These are phyloP conservation scores for Eidolon dupreanum DNA, from an alignment of 2,797 vertebrate genomes.

Conservation along the genomic window DNA sequence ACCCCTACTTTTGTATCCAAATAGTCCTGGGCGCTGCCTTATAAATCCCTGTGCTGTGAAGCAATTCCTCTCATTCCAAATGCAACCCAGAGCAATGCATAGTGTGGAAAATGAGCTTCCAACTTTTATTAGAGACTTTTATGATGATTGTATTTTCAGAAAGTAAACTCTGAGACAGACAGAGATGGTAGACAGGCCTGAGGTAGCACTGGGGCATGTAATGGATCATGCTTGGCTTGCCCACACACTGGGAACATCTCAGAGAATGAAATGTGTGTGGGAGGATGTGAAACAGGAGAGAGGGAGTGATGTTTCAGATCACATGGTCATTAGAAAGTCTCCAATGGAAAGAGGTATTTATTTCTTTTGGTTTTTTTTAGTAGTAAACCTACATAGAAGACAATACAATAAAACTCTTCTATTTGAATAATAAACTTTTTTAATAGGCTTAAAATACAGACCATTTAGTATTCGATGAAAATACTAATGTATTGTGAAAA, in stretches of 20 bases:
- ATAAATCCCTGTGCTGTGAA: conserved; percentile 16
- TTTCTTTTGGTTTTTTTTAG: background rate
- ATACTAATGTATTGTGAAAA: background rate
- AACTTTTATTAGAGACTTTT: conserved; percentile 54
- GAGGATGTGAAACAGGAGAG: background rate
- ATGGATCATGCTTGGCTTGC: background rate
- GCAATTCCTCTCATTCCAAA: background rate
- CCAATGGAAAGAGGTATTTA: background rate
- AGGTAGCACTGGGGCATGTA: background rate
- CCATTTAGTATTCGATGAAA: background rate
- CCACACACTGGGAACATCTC: background rate
- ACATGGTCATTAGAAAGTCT: background rate
- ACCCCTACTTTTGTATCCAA: background rate
- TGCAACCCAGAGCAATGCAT: background rate
- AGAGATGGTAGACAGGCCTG: background rate
- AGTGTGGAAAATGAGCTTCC: background rate
- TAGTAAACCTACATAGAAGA: background rate
- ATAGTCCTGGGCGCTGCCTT: background rate
- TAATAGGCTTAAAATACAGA: background rate
- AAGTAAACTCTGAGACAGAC: conserved; percentile 48
- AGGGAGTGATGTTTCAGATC: background rate
- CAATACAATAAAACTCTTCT: background rate
- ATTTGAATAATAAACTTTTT: background rate
- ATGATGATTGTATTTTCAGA: conserved; percentile 58
- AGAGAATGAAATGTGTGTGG: background rate